Evolutionary conservation across 2,888 invertebrate genomes (phyloP).

Genomic region (Oscheius sp.): DNA sequence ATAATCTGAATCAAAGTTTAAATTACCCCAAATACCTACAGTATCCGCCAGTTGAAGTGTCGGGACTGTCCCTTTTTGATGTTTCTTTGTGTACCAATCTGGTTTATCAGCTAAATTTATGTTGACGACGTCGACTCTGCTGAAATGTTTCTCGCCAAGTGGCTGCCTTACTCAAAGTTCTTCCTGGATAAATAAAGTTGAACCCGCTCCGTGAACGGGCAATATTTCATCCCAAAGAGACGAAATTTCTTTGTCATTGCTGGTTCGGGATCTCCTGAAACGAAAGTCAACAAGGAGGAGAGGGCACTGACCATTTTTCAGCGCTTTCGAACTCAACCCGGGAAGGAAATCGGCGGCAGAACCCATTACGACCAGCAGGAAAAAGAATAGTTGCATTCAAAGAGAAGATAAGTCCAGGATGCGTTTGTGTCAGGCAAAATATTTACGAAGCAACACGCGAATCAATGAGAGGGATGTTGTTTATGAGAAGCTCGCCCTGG

Average conservation of each 20-base stretch:
- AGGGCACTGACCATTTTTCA: conserved; percentile 3
- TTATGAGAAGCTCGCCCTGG: neutral
- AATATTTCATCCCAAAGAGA: conserved; percentile 20
- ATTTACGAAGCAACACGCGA: neutral
- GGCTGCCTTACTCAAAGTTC: neutral
- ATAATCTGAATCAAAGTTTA: conserved; percentile 4
- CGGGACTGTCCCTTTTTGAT: conserved; percentile 80
- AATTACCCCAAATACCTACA: neutral
- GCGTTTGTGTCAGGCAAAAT: neutral
- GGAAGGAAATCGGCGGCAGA: neutral
- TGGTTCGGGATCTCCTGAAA: conserved; percentile 22
- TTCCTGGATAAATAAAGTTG: conserved; percentile 20
- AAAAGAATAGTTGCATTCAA: no score
- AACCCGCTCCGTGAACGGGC: conserved; percentile 25
- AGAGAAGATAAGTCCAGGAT: no score
- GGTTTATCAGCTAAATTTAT: conserved; percentile 78
- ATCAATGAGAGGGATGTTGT: conserved; percentile 5
- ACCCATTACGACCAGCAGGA: no score
- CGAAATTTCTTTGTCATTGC: conserved; percentile 19
- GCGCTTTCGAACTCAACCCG: conserved; percentile 11
- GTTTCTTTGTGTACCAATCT: conserved; percentile 81
- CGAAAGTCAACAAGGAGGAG: neutral
- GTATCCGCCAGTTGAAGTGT: conserved; percentile 75
- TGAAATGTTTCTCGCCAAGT: neutral
- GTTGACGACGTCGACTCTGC: conserved; percentile 57